Base-by-base conservation (phyloP, 2,888 invertebrate genomes). In the Nomada ruficornis region DNA sequence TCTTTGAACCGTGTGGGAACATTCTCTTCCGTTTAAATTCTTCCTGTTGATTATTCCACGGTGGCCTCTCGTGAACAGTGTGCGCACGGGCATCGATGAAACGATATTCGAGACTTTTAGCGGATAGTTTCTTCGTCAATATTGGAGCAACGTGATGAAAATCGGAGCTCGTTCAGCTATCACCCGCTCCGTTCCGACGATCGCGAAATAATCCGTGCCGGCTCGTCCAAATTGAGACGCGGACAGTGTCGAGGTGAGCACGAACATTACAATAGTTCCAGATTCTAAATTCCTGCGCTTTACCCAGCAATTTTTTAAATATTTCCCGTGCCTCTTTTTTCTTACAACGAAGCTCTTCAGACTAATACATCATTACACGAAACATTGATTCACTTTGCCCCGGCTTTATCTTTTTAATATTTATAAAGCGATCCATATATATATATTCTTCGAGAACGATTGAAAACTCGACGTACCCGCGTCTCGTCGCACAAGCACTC, bases 131-230 rank as follows among this genome's bases (percentile, higher is more conserved):
- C 55, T 20, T 59, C 15, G 20, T 44, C n/a, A 59, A 80, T 59
- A 57, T 64, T 18, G 23, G 59, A 47, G 23, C 52, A 18, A 75
- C 75, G 75, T 71, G 69, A 82, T 82, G 82, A 80, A 18, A 60
- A 42, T 44, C 23, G 44, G 42, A 57, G 67, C 23, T 54, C 9
- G 20, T 47, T 52, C 63, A 42, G 18, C 26, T n/a, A 55, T 50
- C 42, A 67, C 47, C 9, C 47, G n/a, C n/a, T 55, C 54, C 2
- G 20, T 50, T 36, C 29, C 29, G 64, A 47, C 64, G 54, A 65
- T 70, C 57, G 57, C 15, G 55, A 54, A 75, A 47, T 80, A 75
- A 71, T 62, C 50, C n/a, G 55, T 18, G 55, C 23, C 13, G 11
- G n/a, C 20, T 44, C 26, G 20, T 26, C 69, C 42, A 65, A 50